Percentiles rank a stretch among this genome's conserved stretches.
Conservation (phyloP, 2,797 vertebrate species). For the Melanotaenia pygmaea region DNA sequence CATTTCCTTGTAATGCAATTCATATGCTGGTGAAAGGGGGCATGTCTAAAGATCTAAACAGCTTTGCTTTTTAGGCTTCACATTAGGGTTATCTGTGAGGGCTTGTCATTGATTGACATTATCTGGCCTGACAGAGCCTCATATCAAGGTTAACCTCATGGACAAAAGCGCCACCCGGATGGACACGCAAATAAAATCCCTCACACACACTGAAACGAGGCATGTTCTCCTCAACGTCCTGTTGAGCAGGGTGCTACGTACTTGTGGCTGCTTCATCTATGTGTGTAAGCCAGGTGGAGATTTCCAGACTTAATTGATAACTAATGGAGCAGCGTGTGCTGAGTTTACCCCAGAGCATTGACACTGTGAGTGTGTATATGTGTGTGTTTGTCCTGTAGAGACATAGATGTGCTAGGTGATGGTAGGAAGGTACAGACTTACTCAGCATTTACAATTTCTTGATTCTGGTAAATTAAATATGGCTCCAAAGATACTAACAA, state of each 20-base stretch:
- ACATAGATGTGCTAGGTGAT: constrained; percentile 52
- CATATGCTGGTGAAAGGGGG: constrained; percentile 81
- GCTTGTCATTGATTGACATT: constrained; percentile 85
- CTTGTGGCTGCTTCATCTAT: constrained; percentile 31
- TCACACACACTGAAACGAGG: constrained; percentile 58
- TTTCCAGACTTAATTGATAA: constrained; percentile 87
- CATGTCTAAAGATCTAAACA: constrained; percentile 85
- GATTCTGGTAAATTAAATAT: constrained; percentile 80
- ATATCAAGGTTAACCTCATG: constrained; percentile 86
- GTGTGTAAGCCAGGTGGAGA: constrained; percentile 80
- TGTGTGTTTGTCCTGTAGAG: constrained; percentile 58
- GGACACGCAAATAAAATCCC: constrained; percentile 55
- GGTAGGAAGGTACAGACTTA: constrained; percentile 67
- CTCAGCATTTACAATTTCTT: constrained; percentile 68
- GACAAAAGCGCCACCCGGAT: constrained; percentile 72
- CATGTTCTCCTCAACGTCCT: constrained; percentile 61
- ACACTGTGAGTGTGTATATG: constrained; percentile 44
- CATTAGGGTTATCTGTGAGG: constrained; percentile 83
- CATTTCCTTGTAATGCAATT: constrained; percentile 83
- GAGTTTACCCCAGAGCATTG: constrained; percentile 81
- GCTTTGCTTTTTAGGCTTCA: constrained; percentile 84
- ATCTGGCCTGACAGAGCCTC: constrained; percentile 83
- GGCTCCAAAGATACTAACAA: constrained; percentile 76
- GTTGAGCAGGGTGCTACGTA: constrained; percentile 41
- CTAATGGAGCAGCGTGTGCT: constrained; percentile 86